Evolutionary conservation across 2,888 invertebrate genomes (phyloP).

Genomic region (Gryllus longicercus): DNA sequence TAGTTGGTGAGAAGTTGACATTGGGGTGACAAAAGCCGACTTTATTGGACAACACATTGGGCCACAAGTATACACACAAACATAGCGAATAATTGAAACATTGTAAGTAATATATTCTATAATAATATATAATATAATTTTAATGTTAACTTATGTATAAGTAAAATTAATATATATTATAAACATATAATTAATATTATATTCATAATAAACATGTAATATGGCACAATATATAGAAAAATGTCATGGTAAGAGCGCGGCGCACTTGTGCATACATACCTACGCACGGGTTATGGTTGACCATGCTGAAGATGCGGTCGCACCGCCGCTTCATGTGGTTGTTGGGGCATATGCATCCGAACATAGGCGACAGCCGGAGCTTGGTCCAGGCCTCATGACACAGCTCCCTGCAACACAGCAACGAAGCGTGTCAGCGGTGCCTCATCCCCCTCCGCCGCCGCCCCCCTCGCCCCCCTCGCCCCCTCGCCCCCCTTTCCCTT

Average conservation of each 20-base stretch:
- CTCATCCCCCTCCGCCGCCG: too few species aligned
- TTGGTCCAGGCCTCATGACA: constrained; percentile 88
- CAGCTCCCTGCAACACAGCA: constrained; percentile 61
- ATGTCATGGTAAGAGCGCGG: too few species aligned
- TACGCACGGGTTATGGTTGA: constrained; percentile 91
- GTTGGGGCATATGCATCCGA: constrained; percentile 89
- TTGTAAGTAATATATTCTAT: too few species aligned
- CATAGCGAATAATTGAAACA: background rate
- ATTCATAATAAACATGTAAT: too few species aligned
- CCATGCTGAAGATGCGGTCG: constrained; percentile 81
- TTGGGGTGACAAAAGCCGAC: constrained; percentile 17
- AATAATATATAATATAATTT: too few species aligned
- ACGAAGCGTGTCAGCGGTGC: too few species aligned
- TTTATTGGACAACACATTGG: background rate
- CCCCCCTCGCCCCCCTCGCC: too few species aligned
- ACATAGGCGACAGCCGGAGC: constrained; percentile 80
- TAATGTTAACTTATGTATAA: too few species aligned
- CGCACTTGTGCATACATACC: constrained; percentile 62
- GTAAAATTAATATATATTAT: too few species aligned
- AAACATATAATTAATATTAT: too few species aligned
- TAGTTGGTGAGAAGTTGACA: constrained; percentile 2
- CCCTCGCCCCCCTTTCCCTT: too few species aligned
- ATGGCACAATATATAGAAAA: too few species aligned
- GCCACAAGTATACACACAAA: background rate
- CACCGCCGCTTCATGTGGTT: constrained; percentile 84